Base-by-base conservation (phyloP, 2,888 invertebrate species). In the Eupithecia inturbata region DNA sequence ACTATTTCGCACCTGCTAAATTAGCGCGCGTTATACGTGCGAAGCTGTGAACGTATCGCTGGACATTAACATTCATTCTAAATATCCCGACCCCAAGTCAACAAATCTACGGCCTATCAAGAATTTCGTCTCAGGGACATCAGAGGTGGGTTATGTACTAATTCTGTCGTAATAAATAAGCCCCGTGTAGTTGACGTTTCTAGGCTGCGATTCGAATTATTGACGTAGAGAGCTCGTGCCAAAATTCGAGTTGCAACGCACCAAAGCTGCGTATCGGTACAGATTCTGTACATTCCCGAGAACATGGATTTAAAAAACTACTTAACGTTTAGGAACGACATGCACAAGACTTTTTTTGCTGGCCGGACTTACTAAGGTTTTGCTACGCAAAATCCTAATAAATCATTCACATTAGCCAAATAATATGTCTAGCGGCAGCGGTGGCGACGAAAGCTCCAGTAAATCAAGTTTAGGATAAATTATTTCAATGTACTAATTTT, bases 141-240 rank as follows among this genome's bases (percentile, higher is more conserved):
- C 82, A 84, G 85, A 86, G 84, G 86, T 84, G 77, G 80, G 80
- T 82, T 84, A 83, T 84, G 82, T 82, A 88, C 89, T 92, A 92
- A 92, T 91, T 91, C 87, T 86, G 91, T 89, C 88, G 88, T 85
- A 89, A 92, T 92, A 92, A 92, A 93, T 92, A 89, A 86, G 81
- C 84, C 85, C 84, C 88, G 89, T 90, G 88, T 87, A 90, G 89
- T 87, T 89, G 92, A 93, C 92, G 87, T 91, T 90, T 92, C 92
- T 92, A 86, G 89, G 91, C 88, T 91, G 89, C 88, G 89, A 90
- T 90, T 91, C 89, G 90, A 91, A 91, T 90, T 91, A 93, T 92
- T 92, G 93, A 92, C 89, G 89, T 81, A 81, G 85, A 84, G 87
- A 83, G 84, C 84, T 81, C 84, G 91, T 92, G 93, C 93, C 93